A percentile compares a stretch with the other conserved stretches of the same genome.
Evolutionary conservation across 1,140 invertebrate genomes (phyloP).

Genomic region (Camponotus vicinus): DNA sequence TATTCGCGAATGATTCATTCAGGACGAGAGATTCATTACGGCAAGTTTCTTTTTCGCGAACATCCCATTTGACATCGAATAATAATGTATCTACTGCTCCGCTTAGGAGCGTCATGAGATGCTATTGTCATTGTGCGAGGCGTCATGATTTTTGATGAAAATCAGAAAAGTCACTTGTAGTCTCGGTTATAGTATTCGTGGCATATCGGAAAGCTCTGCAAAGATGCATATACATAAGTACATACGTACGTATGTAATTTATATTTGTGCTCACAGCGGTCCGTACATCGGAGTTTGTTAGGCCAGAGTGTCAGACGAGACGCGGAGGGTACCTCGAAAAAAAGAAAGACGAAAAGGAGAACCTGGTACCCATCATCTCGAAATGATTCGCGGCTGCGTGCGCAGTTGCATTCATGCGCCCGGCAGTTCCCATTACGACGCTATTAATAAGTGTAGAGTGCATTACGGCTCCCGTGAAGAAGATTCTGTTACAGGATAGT

Average conservation of each 20-base stretch:
- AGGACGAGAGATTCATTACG: constrained; percentile 18
- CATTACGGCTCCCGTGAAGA: not conserved
- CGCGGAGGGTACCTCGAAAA: not conserved
- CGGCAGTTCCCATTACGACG: constrained; percentile 14
- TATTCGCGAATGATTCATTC: constrained; percentile 20
- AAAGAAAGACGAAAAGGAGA: not conserved
- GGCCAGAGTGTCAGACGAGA: constrained; percentile 7
- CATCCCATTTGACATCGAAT: constrained; percentile 1
- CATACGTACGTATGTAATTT: not conserved
- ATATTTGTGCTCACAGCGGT: constrained; percentile 17
- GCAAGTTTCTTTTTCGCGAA: constrained; percentile 22
- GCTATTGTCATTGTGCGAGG: constrained; percentile 20
- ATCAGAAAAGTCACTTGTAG: not conserved
- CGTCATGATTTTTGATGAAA: constrained; percentile 19
- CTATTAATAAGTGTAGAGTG: constrained; percentile 59
- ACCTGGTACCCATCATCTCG: constrained; percentile 12
- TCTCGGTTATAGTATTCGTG: not conserved
- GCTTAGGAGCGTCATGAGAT: not conserved
- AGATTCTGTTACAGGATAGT: constrained; percentile 43
- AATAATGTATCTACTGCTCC: not conserved
- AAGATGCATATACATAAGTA: not conserved
- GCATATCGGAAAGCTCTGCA: not conserved
- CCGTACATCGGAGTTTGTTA: constrained; percentile 24
- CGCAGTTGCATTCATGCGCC: constrained; percentile 20
- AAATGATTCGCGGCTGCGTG: constrained; percentile 46